Percentiles rank a stretch among this genome's conserved stretches.
phyloP scores from a whole-genome alignment of 2,113 vertebrate species.

The Procavia capensis region DNA sequence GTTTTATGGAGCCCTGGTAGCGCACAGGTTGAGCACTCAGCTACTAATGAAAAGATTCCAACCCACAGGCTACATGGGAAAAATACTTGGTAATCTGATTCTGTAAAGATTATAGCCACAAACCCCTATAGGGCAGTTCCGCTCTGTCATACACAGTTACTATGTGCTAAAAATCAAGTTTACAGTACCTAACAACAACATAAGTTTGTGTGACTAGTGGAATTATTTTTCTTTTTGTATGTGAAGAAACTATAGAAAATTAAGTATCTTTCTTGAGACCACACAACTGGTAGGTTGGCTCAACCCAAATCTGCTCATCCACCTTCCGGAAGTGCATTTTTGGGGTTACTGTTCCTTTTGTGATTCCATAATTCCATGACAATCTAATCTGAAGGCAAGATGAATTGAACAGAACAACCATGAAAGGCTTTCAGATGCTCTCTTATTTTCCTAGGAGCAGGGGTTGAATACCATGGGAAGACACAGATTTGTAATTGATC shows the following conservation, averaged over 20 bases:
- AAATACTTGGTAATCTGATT: background rate
- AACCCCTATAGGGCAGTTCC: background rate
- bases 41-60: too few relatives aligned
- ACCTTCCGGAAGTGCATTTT: background rate
- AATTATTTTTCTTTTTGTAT: background rate
- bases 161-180: background rate
- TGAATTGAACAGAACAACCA: background rate
- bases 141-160: background rate
- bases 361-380: background rate
- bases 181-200: background rate
- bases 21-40: background rate
- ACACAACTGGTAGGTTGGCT: background rate
- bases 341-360: background rate
- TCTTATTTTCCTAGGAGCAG: constrained; percentile 29
- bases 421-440: background rate
- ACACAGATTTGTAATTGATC: background rate
- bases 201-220: background rate
- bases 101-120: background rate
- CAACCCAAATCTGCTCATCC: background rate
- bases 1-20: background rate
- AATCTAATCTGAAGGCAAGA: background rate
- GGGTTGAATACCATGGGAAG: background rate
- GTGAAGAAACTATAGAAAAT: background rate
- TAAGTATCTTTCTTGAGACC: background rate
- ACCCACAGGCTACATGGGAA: background rate